These are phyloP conservation scores for Paramormyrops hopkinsi DNA, from an alignment of 2,797 vertebrate species.

Conservation along the genomic window DNA sequence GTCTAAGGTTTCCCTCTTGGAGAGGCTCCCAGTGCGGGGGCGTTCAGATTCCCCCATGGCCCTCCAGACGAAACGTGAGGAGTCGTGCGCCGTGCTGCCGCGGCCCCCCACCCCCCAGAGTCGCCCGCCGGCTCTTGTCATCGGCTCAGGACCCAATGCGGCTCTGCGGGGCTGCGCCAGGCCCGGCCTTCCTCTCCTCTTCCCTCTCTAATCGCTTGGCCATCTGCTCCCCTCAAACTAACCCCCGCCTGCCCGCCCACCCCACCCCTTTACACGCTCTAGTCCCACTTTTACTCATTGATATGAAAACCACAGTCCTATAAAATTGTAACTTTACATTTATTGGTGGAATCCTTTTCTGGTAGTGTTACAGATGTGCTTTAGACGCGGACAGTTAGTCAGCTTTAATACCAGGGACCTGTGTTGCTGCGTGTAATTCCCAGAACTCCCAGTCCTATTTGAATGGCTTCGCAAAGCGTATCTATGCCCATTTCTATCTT, in stretches of 20 bases:
- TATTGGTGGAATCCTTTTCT: background rate
- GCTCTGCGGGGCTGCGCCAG: background rate
- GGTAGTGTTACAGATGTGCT: background rate
- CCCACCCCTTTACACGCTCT: constrained; percentile 36
- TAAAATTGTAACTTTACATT: background rate
- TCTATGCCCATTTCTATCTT: background rate
- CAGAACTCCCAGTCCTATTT: background rate
- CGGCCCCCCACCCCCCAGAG: constrained; percentile 47
- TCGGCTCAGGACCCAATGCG: background rate
- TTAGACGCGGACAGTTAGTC: background rate
- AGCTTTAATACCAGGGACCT: background rate
- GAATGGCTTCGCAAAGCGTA: background rate
- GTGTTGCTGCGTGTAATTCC: background rate
- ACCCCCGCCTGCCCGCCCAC: background rate
- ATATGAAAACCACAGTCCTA: constrained; percentile 53
- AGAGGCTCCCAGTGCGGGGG: constrained; percentile 71
- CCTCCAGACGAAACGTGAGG: constrained; percentile 77
- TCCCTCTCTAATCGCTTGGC: constrained; percentile 32
- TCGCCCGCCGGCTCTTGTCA: constrained; percentile 13
- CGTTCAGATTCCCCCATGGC: constrained; percentile 74
- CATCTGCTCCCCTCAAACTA: constrained; percentile 13
- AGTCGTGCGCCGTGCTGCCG: constrained; percentile 61
- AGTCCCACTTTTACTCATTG: constrained; percentile 40
- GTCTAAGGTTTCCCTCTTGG: constrained; percentile 87
- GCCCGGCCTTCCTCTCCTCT: background rate